Conservation (phyloP, 2,113 vertebrate genomes). For the Cathartes aura region DNA sequence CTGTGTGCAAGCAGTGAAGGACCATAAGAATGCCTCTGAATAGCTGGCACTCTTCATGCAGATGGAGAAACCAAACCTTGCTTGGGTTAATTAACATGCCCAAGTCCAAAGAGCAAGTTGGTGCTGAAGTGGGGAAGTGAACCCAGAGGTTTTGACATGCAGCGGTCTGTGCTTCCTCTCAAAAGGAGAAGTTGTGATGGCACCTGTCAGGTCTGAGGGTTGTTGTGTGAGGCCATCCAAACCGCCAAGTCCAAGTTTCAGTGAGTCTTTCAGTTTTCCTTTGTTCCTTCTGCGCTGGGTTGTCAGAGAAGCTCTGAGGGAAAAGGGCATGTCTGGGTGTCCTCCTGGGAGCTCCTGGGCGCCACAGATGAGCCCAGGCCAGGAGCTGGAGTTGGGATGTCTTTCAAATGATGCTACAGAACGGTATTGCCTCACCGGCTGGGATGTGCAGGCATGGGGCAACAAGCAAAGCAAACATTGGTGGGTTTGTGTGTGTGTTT, state of each 20-base stretch:
- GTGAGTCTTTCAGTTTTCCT: background rate
- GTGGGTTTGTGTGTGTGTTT: slow-evolving; percentile 32
- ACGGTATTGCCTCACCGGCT: background rate
- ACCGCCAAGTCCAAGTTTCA: slow-evolving; percentile 22
- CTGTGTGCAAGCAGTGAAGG: background rate
- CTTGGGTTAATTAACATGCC: slow-evolving; percentile 3
- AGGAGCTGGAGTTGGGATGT: background rate
- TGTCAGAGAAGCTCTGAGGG: background rate
- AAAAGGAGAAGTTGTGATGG: slow-evolving; percentile 54
- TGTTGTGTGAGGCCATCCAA: slow-evolving; percentile 18
- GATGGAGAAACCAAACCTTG: background rate
- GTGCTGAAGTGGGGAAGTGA: slow-evolving; percentile 38
- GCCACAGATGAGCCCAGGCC: background rate
- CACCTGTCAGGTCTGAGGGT: slow-evolving; percentile 25
- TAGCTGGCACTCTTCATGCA: background rate
- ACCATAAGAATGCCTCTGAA: background rate
- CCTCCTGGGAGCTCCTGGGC: background rate
- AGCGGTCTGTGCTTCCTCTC: slow-evolving; percentile 37
- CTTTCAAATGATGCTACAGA: slow-evolving; percentile 23
- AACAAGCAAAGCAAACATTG: background rate
- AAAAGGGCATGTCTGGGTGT: background rate
- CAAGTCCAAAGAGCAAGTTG: background rate
- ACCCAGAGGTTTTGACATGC: background rate
- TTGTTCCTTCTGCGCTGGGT: background rate
- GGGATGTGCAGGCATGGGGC: background rate